Conservation (phyloP, 2,113 vertebrate species). For the Alexandromys fortis region DNA sequence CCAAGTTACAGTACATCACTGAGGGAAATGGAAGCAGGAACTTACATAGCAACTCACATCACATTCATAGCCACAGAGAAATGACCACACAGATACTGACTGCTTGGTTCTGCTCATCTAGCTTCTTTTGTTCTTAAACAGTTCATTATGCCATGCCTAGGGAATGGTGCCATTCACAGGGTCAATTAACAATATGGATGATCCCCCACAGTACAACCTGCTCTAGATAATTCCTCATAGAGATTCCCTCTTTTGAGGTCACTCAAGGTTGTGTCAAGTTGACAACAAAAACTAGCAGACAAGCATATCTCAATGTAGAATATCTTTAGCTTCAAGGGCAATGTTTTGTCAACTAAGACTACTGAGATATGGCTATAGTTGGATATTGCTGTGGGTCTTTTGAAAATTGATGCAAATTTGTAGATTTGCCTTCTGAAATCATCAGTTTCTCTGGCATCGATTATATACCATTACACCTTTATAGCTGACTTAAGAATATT, state of each 20-base stretch:
- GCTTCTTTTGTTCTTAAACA: not conserved
- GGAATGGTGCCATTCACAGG: not conserved
- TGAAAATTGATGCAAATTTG: slow-evolving; percentile 48
- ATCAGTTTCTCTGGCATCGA: slow-evolving; percentile 27
- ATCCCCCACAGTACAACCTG: not conserved
- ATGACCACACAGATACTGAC: not conserved
- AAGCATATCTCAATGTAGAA: slow-evolving; percentile 24
- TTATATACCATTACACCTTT: slow-evolving; percentile 6
- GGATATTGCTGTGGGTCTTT: not conserved
- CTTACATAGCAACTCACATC: not conserved
- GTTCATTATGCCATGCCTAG: not conserved
- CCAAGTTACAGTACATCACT: not conserved
- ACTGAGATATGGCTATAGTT: not conserved
- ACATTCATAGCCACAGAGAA: not conserved
- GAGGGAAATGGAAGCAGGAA: not conserved
- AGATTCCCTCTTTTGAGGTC: not conserved
- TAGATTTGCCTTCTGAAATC: slow-evolving; percentile 18
- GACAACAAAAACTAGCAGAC: not conserved
- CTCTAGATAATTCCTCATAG: not conserved
- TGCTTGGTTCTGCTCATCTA: not conserved
- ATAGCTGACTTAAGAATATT: slow-evolving; percentile 13
- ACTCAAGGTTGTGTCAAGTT: not conserved
- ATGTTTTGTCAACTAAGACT: slow-evolving; percentile 28
- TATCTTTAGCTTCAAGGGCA: not conserved
- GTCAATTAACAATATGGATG: not conserved